Conservation (phyloP, 23 tunicate genomes). For the Phallusia fumigata region DNA sequence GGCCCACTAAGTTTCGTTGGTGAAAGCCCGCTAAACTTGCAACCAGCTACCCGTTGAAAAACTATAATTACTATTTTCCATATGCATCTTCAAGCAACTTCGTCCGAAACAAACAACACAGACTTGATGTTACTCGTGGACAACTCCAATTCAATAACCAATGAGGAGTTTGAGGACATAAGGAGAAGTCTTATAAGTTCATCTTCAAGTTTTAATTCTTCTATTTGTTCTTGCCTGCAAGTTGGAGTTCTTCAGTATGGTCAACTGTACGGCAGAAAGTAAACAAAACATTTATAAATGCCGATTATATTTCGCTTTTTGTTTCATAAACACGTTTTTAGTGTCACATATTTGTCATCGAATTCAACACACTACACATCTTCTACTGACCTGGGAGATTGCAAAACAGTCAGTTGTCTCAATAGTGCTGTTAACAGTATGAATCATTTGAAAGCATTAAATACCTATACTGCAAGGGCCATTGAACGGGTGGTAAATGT, state of each 20-base stretch:
- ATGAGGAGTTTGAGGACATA: not conserved
- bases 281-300: not conserved
- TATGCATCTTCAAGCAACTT: no score
- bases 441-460: not conserved
- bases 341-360: not conserved
- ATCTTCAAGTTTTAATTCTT: not conserved
- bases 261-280: not conserved
- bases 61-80: no score
- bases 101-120: not conserved
- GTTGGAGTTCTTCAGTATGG: not conserved
- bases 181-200: not conserved
- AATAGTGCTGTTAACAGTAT: not conserved
- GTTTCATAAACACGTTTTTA: not conserved
- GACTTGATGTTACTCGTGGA: not conserved
- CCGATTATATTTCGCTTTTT: no score
- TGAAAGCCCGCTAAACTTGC: no score
- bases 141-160: not conserved
- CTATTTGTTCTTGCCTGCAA: not conserved
- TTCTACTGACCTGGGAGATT: not conserved
- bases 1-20: no score
- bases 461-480: not conserved
- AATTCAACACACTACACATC: not conserved
- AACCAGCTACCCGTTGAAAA: no score
- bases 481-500: not conserved
- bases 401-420: not conserved